Base-by-base conservation (phyloP, 2,888 invertebrate genomes). In the Phengaris arion region DNA sequence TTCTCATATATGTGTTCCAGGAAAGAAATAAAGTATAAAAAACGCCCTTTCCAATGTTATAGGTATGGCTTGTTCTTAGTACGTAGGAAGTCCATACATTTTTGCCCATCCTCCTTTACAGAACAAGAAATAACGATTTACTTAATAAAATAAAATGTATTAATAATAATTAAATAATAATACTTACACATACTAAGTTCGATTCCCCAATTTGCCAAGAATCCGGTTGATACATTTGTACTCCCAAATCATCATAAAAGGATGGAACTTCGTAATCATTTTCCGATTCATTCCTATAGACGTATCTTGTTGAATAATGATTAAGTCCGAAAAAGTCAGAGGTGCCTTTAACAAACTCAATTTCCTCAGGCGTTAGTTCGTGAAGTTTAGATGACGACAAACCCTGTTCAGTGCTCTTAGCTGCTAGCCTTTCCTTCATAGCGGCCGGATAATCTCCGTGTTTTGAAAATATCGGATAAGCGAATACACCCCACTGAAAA, bases 401-500 rank as follows among this genome's bases (percentile, higher is more conserved):
- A 0, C 93, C 93, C 85, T 94, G 93, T 5, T 78, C 81, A 51
- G 85, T 85, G 81, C 95, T 96, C n/a, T 94, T 89, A 12, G 89
- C 86, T 2, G 85, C 91, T 10, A 96, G 89, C 54, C 88, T 88
- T 57, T 94, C 88, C 78, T 94, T 95, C 94, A 96, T 94, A 0
- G 94, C 83, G 79, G 90, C 85, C 2, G 96, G 96, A 84, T 94
- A 96, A 83, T 95, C 95, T 2, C 96, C 95, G 0, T 87, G 82
- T 80, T 88, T 85, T 0, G 94, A 91, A 82, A 94, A 94, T 72
- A 96, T 94, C 1, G 96, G 95, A 87, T 95, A 91, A 2, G 92
- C 89, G 79, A 94, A 94, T 94, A 94, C 94, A 45, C 94, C 94
- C 77, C 93, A 85, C 91, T 93, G 81, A 77, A 88, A 92, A 74